Percentiles rank a stretch among this genome's conserved stretches.
Evolutionary conservation across 2,113 vertebrate genomes (phyloP).

Genomic region (Nerophis lumbriciformis): DNA sequence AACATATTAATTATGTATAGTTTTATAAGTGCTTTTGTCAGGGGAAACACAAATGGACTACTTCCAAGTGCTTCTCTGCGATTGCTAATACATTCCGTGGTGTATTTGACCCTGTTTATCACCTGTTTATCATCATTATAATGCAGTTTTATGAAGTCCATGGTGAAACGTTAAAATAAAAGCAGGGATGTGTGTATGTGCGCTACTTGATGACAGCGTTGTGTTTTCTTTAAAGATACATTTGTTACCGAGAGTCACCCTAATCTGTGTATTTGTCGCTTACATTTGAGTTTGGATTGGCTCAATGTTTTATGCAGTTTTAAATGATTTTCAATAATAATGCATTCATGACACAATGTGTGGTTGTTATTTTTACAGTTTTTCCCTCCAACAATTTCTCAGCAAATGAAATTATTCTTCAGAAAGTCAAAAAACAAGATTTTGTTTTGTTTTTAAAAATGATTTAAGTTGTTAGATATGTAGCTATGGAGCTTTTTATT

Average conservation of each 20-base stretch:
- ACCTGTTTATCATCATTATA: neutral
- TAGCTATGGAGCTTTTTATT: neutral
- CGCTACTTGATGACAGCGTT: neutral
- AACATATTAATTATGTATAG: neutral
- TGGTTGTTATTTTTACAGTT: neutral
- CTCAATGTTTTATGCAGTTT: neutral
- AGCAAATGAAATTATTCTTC: neutral
- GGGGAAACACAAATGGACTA: neutral
- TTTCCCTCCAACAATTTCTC: neutral
- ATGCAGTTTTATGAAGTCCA: too few species aligned
- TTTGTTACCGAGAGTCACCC: neutral
- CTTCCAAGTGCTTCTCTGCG: slow-evolving; percentile 1
- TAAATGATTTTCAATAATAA: neutral
- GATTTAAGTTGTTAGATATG: neutral
- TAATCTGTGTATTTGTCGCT: neutral
- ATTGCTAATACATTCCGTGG: neutral
- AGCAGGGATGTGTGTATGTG: neutral
- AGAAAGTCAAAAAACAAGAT: neutral
- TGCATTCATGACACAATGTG: neutral
- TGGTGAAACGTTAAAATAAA: neutral
- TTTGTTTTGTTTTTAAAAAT: neutral
- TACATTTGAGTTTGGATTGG: neutral
- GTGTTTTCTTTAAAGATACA: neutral
- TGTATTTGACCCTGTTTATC: slow-evolving; percentile 2
- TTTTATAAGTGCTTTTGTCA: slow-evolving; percentile 19